Base-by-base conservation (phyloP, 2,888 invertebrate genomes). In the Pyrochroa serraticornis region DNA sequence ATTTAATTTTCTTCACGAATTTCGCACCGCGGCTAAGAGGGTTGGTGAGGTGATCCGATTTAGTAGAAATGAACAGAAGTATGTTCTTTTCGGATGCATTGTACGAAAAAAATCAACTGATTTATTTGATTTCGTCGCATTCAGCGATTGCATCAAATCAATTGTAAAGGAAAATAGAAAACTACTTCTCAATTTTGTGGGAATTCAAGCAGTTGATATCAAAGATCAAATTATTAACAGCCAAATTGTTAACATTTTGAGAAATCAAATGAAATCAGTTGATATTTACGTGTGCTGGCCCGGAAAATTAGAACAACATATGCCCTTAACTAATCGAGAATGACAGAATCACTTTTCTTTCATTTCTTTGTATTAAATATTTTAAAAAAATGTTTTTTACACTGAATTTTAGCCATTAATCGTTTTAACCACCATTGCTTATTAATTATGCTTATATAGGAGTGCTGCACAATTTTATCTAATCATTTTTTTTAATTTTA, bases 301-400 rank as follows among this genome's bases (percentile, higher is more conserved):
- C 8, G 52, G 45, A 2, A 45, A 52, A 9, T 22, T 52, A 13
- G 32, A 45, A 30, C 31, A 38, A 1, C 33, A 45, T 9, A 45
- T 52, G 34, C 31, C 79, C 80, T 79, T 69, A 81, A 81, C 82
- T 79, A 80, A 79, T 81, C 79, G 80, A 80, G 80, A 39, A 39
- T 39, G 2, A 12, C 3, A 3, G 3, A 14, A 42, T 42, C 8
- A 42, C 1, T 9, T 8, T 14, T 22, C 6, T 8, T 3, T 13
- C 3, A 14, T 22, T 22, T 22, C 12, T 5, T 2, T 14, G 5
- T 30, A 44, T 14, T 32, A 44, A 9, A 22, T 9, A 9, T 38
- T 38, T 38, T 14, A 38, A n/a, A 13, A 38, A 6, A 38, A 38
- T 8, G n/a, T 8, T 10, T 2, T 7, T 3, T 36, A 36, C 2